A percentile compares a stretch with the other conserved stretches of the same genome.
phyloP scores from a whole-genome alignment of 2,113 vertebrate species.

The Microcebus murinus region DNA sequence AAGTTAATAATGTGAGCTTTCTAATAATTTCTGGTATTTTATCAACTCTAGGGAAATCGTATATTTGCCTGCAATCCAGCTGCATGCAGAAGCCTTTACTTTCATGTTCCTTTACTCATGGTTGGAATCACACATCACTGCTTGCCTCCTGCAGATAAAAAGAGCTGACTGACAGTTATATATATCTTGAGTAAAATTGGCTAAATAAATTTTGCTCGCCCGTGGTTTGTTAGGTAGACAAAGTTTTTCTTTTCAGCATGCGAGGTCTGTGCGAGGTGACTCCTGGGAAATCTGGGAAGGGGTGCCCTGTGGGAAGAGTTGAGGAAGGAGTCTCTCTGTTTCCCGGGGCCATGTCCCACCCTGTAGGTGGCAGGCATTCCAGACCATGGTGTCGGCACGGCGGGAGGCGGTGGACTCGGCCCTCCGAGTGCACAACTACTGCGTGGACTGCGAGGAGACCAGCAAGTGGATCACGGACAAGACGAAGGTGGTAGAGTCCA shows the following conservation, averaged over 20 bases:
- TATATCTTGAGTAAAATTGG: not conserved
- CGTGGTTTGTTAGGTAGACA: not conserved
- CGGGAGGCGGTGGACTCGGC: constrained; percentile 90
- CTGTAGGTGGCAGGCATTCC: constrained; percentile 93
- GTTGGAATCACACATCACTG: not conserved
- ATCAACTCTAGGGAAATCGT: not conserved
- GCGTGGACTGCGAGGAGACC: constrained; percentile 94
- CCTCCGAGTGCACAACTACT: constrained; percentile 93
- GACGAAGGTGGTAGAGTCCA: constrained; percentile 92
- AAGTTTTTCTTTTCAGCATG: not conserved
- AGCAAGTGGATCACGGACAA: constrained; percentile 94
- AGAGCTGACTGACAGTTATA: not conserved
- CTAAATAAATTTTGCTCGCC: not conserved
- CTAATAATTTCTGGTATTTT: not conserved
- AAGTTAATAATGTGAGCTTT: not conserved
- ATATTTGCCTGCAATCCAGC: not conserved
- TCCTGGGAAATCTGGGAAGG: not conserved
- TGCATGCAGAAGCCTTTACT: not conserved
- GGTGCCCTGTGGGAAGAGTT: not conserved
- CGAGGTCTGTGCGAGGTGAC: not conserved
- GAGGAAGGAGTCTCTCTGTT: not conserved
- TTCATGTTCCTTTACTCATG: not conserved
- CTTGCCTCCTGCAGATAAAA: not conserved
- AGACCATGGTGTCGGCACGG: constrained; percentile 89
- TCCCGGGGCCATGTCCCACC: not conserved